Conservation (phyloP, 2,888 invertebrate genomes). For the Malthinus seriepunctatus region DNA sequence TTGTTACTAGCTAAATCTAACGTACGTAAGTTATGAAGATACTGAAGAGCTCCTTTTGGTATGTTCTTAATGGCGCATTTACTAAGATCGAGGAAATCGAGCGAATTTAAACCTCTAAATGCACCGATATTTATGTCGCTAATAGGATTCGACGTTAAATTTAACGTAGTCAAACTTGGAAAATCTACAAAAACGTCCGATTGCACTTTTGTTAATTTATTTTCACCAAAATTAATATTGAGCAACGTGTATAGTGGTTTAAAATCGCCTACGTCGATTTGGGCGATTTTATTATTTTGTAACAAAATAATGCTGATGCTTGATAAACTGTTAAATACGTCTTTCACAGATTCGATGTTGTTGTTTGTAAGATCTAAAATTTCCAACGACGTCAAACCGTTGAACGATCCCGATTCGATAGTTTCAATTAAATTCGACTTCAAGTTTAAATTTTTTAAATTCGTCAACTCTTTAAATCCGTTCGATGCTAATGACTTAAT, state of each 20-base stretch:
- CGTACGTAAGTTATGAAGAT: constrained; percentile 39
- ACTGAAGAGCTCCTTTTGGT: constrained; percentile 38
- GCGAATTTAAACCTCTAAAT: constrained; percentile 41
- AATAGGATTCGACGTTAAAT: constrained; percentile 45
- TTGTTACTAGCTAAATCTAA: constrained; percentile 45
- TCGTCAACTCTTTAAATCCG: constrained; percentile 46
- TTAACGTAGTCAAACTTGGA: constrained; percentile 38
- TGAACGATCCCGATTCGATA: constrained; percentile 43
- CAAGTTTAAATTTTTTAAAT: constrained; percentile 42
- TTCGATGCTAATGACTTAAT: constrained; percentile 43
- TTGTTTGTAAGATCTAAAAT: constrained; percentile 46
- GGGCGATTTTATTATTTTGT: constrained; percentile 40
- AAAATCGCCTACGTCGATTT: constrained; percentile 41
- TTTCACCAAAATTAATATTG: constrained; percentile 41
- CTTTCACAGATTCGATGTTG: constrained; percentile 36
- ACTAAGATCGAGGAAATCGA: constrained; percentile 46
- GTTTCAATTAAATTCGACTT: constrained; percentile 42
- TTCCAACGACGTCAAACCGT: constrained; percentile 41
- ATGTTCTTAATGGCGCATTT: constrained; percentile 42
- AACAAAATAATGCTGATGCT: constrained; percentile 42
- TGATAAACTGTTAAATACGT: constrained; percentile 32
- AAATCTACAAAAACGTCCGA: constrained; percentile 35
- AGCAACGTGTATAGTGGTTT: constrained; percentile 40
- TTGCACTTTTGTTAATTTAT: constrained; percentile 38
- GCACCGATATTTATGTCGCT: constrained; percentile 35